A percentile compares a stretch with the other conserved stretches of the same genome.
These are phyloP conservation scores for Coregonus sp. DNA, from an alignment of 2,797 vertebrate genomes.

Conservation along the genomic window DNA sequence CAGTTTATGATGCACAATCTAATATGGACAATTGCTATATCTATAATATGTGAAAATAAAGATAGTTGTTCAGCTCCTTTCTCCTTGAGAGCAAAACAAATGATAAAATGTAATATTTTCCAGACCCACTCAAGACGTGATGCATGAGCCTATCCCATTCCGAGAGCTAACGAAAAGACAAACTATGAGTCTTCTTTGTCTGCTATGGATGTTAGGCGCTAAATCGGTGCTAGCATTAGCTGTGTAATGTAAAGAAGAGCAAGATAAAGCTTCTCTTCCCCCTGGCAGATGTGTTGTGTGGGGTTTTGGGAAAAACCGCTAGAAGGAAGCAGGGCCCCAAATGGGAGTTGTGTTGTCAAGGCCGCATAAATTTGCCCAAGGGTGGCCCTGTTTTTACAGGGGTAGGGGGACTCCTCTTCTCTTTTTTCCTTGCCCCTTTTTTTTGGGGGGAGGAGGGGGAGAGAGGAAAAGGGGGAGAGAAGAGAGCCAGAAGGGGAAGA, in stretches of 20 bases:
- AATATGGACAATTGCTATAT: too few species aligned
- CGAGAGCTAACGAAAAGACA: background rate
- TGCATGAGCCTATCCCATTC: background rate
- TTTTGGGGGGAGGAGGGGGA: too few species aligned
- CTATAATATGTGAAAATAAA: background rate
- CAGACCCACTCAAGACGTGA: background rate
- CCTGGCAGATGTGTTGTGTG: background rate
- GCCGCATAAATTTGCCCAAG: slow-evolving; percentile 65
- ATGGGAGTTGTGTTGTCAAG: slow-evolving; percentile 60
- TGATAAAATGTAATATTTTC: background rate
- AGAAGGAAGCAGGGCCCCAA: slow-evolving; percentile 27
- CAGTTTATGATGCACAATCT: too few species aligned
- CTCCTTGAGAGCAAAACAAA: background rate
- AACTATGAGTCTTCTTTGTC: too few species aligned
- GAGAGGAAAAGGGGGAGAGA: too few species aligned
- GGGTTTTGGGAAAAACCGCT: background rate
- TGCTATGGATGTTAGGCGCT: too few species aligned
- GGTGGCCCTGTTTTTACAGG: too few species aligned
- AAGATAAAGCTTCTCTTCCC: slow-evolving; percentile 31
- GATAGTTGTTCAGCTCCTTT: background rate
- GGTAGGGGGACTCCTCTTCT: too few species aligned
- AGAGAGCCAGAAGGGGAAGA: too few species aligned
- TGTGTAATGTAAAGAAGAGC: slow-evolving; percentile 45
- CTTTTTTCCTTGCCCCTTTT: too few species aligned
- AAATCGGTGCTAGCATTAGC: slow-evolving; percentile 56